A percentile compares a stretch with the other conserved stretches of the same genome.
These are phyloP conservation scores for Heliconius hortense DNA, from an alignment of 2,888 invertebrate genomes.

Conservation along the genomic window DNA sequence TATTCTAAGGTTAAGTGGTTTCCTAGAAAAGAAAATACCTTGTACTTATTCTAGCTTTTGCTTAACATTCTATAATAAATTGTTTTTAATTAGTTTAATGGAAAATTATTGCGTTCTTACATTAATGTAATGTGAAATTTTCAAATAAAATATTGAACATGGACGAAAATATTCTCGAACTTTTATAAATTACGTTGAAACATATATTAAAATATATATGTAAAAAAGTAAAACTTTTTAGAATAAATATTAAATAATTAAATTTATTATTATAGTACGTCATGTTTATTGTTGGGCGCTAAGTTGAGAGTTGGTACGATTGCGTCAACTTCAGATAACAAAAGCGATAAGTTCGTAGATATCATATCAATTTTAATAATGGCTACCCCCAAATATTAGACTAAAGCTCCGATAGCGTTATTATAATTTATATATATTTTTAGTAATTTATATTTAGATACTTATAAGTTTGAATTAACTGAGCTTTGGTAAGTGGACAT, in stretches of 20 bases:
- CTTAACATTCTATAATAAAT: neutral
- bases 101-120: neutral
- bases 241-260: neutral
- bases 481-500: neutral
- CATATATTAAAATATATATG: neutral
- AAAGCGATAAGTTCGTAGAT: conserved; percentile 29
- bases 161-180: too few relatives aligned
- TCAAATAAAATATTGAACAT: too few relatives aligned
- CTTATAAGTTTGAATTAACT: neutral
- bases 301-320: conserved; percentile 1
- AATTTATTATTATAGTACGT: neutral
- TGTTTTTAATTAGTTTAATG: neutral
- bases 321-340: conserved; percentile 24
- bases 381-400: conserved; percentile 14
- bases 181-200: too few relatives aligned
- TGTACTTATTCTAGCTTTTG: conserved; percentile 23
- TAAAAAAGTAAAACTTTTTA: neutral
- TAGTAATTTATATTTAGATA: too few relatives aligned
- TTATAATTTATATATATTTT: neutral
- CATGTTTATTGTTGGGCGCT: neutral
- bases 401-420: conserved; percentile 7
- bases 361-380: conserved; percentile 29
- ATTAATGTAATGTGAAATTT: too few relatives aligned
- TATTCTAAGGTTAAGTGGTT: conserved; percentile 10
- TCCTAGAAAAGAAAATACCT: conserved; percentile 26